Evolutionary conservation across 2,888 invertebrate genomes (phyloP).

Genomic region (Anoncus sp.): DNA sequence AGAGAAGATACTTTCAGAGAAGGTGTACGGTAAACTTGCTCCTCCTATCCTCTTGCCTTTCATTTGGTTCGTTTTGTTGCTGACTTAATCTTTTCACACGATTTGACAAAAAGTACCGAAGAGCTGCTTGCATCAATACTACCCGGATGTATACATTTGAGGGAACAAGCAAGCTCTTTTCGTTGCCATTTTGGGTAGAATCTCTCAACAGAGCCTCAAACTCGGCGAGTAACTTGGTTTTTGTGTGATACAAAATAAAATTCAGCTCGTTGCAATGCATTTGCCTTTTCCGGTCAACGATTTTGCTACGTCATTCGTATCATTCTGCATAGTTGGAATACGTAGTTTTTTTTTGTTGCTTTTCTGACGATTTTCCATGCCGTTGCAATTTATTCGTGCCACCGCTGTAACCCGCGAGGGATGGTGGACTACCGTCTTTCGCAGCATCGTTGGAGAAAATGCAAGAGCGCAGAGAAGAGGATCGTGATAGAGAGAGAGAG

Average conservation of each 20-base stretch:
- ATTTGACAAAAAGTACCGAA: too few relatives aligned
- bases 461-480: conserved; percentile 14
- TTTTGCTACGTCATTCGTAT: conserved; percentile 31
- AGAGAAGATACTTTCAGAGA: too few relatives aligned
- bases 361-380: conserved; percentile 9
- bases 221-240: too few relatives aligned
- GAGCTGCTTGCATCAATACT: too few relatives aligned
- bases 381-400: conserved; percentile 9
- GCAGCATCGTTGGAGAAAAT: conserved; percentile 20
- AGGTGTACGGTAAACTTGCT: too few relatives aligned
- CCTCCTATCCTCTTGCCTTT: too few relatives aligned
- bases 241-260: background rate
- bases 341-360: too few relatives aligned
- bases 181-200: too few relatives aligned
- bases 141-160: too few relatives aligned
- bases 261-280: background rate
- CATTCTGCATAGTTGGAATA: background rate
- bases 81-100: too few relatives aligned
- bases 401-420: background rate
- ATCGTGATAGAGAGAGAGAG: conserved; percentile 29
- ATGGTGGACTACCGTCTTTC: background rate
- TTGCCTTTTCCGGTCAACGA: background rate
- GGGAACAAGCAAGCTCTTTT: background rate
- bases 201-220: too few relatives aligned
- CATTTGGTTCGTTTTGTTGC: too few relatives aligned